Evolutionary conservation across 1,140 invertebrate genomes (phyloP).

Genomic region (Oreohelix idahoensis): DNA sequence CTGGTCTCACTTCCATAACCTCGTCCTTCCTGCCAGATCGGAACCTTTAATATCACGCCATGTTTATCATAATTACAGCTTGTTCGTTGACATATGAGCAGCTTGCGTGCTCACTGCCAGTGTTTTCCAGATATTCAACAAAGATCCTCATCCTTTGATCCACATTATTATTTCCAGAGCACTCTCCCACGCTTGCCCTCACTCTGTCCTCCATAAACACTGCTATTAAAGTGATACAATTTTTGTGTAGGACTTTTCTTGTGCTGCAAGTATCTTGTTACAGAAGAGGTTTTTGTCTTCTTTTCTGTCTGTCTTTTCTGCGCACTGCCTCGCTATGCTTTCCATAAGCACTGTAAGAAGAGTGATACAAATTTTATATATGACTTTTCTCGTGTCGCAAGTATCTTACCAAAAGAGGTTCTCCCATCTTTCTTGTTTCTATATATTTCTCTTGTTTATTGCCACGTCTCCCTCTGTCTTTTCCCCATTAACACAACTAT

Average conservation of each 20-base stretch:
- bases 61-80: constrained; percentile 20
- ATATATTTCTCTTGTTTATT: too few relatives aligned
- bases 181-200: not conserved
- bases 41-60: not conserved
- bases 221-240: not conserved
- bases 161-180: not conserved
- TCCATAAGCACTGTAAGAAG: too few relatives aligned
- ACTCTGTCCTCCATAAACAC: constrained; percentile 1
- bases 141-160: constrained; percentile 3
- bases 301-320: too few relatives aligned
- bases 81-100: not conserved
- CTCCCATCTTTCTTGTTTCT: too few relatives aligned
- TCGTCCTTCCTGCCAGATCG: not conserved
- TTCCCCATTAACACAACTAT: too few relatives aligned
- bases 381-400: too few relatives aligned
- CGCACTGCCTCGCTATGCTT: too few relatives aligned
- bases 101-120: constrained; percentile 1
- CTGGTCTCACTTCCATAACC: not conserved
- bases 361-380: too few relatives aligned
- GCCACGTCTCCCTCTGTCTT: too few relatives aligned
- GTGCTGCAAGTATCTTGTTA: not conserved
- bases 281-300: not conserved
- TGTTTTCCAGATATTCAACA: not conserved
- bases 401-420: too few relatives aligned
- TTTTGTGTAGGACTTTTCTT: not conserved